phyloP scores from a whole-genome alignment of 2,113 vertebrate species.

The Ammodytes marinus region DNA sequence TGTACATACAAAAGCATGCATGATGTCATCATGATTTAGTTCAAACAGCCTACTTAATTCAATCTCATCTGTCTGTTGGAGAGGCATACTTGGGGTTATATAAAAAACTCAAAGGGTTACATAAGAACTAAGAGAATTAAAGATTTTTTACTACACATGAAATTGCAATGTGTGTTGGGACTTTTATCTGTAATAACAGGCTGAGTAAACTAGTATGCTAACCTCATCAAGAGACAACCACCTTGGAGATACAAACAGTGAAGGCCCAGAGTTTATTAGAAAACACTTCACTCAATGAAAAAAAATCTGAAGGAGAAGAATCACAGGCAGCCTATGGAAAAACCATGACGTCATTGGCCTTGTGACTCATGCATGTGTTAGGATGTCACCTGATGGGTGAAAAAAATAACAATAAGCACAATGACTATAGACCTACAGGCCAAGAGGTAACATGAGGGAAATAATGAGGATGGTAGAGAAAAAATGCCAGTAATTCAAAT shows the following conservation, averaged over 20 bases:
- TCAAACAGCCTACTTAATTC: not conserved
- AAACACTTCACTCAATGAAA: constrained; percentile 9
- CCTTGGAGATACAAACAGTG: not conserved
- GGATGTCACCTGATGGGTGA: constrained; percentile 2
- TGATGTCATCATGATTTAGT: not conserved
- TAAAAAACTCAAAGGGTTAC: not conserved
- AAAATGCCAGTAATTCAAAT: constrained; percentile 33
- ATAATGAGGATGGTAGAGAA: not conserved
- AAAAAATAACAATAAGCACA: not conserved
- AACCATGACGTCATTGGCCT: constrained; percentile 34
- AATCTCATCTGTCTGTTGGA: not conserved
- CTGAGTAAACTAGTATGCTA: not conserved
- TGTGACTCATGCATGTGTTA: not conserved
- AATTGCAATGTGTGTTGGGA: not conserved
- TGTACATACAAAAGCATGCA: not conserved
- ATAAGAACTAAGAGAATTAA: not conserved
- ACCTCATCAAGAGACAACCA: constrained; percentile 12
- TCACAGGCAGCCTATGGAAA: constrained; percentile 16
- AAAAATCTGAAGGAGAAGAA: not conserved
- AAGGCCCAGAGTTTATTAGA: constrained; percentile 4
- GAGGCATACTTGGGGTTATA: not conserved
- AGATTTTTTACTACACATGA: not conserved
- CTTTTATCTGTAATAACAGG: constrained; percentile 21
- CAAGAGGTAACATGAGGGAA: constrained; percentile 8
- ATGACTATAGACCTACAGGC: not conserved